A percentile compares a stretch with the other conserved stretches of the same genome.
Conservation (phyloP, 2,113 vertebrate genomes). For the Terrapene triunguis region DNA sequence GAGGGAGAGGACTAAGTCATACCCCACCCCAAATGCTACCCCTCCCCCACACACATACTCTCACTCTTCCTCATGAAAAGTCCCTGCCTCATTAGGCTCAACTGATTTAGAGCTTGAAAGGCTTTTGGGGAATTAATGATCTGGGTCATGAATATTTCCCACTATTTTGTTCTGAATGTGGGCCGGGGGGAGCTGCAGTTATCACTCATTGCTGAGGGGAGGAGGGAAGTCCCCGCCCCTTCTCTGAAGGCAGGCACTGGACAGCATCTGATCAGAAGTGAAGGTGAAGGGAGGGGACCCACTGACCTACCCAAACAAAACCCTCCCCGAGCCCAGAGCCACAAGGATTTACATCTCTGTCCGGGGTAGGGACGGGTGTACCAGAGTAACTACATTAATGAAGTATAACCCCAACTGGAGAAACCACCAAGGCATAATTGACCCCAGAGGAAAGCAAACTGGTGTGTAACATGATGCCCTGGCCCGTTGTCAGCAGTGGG, state of each 20-base stretch:
- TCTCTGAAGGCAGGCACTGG: no score
- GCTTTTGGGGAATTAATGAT: not conserved
- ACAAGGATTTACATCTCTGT: not conserved
- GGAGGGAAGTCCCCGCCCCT: not conserved
- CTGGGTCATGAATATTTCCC: not conserved
- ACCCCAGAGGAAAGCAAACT: not conserved
- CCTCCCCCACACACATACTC: not conserved
- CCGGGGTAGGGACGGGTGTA: not conserved
- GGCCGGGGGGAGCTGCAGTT: not conserved
- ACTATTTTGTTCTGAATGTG: not conserved
- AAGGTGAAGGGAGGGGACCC: no score
- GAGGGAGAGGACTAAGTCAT: not conserved
- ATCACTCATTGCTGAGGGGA: not conserved
- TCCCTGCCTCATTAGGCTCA: not conserved
- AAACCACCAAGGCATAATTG: not conserved
- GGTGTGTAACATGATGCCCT: not conserved
- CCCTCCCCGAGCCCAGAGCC: not conserved
- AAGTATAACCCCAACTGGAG: not conserved
- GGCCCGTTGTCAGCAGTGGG: not conserved
- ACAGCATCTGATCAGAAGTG: no score
- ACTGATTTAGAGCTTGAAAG: not conserved
- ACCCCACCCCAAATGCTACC: accelerated
- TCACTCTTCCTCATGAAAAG: not conserved
- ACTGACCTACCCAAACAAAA: not conserved
- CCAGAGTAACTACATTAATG: not conserved